These are phyloP conservation scores for Halictus quadricinctus DNA, from an alignment of 2,888 invertebrate species.

Conservation along the genomic window DNA sequence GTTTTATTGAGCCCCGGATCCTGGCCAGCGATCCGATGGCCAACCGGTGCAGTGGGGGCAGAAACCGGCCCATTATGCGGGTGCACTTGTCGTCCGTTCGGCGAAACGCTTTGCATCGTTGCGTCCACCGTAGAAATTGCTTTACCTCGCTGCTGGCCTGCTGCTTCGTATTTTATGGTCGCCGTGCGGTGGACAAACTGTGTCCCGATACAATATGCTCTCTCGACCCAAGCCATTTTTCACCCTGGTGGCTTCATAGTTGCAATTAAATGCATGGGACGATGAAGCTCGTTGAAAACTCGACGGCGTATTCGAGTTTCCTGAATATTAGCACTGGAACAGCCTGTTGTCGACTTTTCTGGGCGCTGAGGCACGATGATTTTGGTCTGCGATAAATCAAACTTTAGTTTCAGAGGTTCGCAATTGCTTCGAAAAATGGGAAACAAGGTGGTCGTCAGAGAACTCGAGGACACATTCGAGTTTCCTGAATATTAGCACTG, in stretches of 20 bases:
- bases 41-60: slow-evolving; percentile 45
- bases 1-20: slow-evolving; percentile 64
- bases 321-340: too few species aligned
- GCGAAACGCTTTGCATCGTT: slow-evolving; percentile 70
- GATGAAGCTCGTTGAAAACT: too few species aligned
- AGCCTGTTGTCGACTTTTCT: too few species aligned
- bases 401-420: too few species aligned
- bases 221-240: neutral
- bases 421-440: too few species aligned
- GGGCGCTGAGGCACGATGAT: too few species aligned
- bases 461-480: too few species aligned
- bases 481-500: too few species aligned
- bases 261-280: neutral
- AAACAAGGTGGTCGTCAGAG: too few species aligned
- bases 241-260: neutral
- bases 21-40: slow-evolving; percentile 55
- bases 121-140: slow-evolving; percentile 54
- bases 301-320: too few species aligned
- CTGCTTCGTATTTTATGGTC: slow-evolving; percentile 37
- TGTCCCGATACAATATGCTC: neutral
- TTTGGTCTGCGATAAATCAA: too few species aligned
- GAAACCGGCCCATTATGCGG: slow-evolving; percentile 67
- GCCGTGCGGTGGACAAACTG: neutral
- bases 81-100: slow-evolving; percentile 72
- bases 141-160: slow-evolving; percentile 22